Evolutionary conservation across 2,797 vertebrate species (phyloP).

Genomic region (Sebastes miniatus): DNA sequence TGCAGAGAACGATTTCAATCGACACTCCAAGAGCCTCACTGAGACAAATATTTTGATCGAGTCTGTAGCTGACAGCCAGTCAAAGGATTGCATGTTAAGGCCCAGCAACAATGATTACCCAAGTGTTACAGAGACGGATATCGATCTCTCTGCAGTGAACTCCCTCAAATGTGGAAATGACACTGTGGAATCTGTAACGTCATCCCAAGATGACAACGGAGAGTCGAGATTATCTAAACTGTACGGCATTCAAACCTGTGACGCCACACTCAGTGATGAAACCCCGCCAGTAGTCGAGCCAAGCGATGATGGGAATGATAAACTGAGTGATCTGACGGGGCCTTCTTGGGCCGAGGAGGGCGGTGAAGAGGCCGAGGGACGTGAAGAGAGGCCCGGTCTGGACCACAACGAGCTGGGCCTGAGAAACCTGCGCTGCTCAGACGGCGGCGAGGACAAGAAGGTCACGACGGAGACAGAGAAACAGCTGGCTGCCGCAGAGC

Average conservation of each 20-base stretch:
- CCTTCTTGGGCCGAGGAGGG: conserved; percentile 58
- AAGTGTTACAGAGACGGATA: conserved; percentile 31
- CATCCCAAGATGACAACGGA: conserved; percentile 35
- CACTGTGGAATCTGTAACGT: conserved; percentile 29
- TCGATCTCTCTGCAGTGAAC: conserved; percentile 35
- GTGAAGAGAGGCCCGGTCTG: conserved; percentile 34
- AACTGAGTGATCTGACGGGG: conserved; percentile 17
- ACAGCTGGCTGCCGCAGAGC: conserved; percentile 71
- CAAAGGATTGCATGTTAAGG: conserved; percentile 43
- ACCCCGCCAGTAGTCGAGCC: conserved; percentile 13
- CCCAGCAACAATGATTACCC: conserved; percentile 49
- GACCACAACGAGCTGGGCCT: conserved; percentile 81
- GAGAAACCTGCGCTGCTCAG: conserved; percentile 73
- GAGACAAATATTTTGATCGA: conserved; percentile 59
- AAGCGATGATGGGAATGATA: conserved; percentile 38
- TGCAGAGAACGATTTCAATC: conserved; percentile 52
- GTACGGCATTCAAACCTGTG: conserved; percentile 56
- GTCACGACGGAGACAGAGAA: conserved; percentile 66
- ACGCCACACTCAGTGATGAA: conserved; percentile 29
- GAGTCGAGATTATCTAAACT: conserved; percentile 69
- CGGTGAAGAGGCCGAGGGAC: conserved; percentile 29
- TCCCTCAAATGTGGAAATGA: conserved; percentile 49
- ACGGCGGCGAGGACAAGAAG: conserved; percentile 56
- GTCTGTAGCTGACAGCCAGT: conserved; percentile 39
- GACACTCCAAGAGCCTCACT: conserved; percentile 50